These are phyloP conservation scores for Hemiprocne comata DNA, from an alignment of 2,113 vertebrate genomes.

Conservation along the genomic window DNA sequence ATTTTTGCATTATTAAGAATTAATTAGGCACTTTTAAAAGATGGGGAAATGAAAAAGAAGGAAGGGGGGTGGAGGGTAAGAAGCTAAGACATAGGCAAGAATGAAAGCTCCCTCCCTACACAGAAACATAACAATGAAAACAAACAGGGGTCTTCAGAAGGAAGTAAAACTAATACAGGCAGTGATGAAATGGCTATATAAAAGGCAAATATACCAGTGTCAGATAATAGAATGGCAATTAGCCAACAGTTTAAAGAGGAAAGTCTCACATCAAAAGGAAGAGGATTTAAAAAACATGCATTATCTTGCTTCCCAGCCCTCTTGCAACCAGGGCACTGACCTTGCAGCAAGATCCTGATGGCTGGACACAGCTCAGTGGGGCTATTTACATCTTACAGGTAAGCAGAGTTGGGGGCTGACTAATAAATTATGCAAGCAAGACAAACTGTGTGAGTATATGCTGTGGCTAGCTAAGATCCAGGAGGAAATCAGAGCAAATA, in stretches of 20 bases:
- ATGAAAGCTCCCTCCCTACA: background rate
- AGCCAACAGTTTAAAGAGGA: slow-evolving; percentile 25
- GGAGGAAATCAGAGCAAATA: background rate
- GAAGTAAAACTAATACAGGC: background rate
- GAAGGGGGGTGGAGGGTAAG: background rate
- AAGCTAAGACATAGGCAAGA: background rate
- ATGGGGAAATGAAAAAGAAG: background rate
- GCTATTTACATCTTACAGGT: background rate
- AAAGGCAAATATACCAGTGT: background rate
- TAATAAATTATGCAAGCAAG: background rate
- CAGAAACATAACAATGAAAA: background rate
- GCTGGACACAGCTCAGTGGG: background rate
- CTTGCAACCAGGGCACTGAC: background rate
- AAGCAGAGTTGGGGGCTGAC: background rate
- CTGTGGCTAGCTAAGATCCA: background rate
- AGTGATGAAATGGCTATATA: background rate
- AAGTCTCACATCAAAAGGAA: slow-evolving; percentile 21
- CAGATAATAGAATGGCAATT: slow-evolving; percentile 33
- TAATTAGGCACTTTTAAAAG: background rate
- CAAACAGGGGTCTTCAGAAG: background rate
- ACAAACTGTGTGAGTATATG: background rate
- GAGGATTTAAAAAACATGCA: background rate
- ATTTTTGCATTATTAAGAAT: background rate
- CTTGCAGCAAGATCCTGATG: background rate
- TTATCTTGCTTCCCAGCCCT: background rate